A percentile compares a stretch with the other conserved stretches of the same genome.
These are phyloP conservation scores for Limnephilus auricula DNA, from an alignment of 2,888 invertebrate genomes.

Conservation along the genomic window DNA sequence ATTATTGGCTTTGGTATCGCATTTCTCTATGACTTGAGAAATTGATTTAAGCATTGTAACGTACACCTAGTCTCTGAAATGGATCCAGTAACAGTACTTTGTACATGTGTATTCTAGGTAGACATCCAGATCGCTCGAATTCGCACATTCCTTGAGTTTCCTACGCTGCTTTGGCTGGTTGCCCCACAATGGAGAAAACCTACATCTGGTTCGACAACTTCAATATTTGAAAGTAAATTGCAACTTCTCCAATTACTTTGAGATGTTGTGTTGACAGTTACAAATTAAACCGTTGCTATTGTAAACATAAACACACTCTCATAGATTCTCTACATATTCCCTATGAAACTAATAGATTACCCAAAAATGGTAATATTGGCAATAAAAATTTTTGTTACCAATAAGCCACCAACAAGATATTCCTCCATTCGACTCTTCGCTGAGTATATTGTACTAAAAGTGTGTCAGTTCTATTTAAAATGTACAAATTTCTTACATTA, in stretches of 20 bases:
- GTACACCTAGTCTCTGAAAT: not conserved
- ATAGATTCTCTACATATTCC: not conserved
- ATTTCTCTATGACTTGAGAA: not conserved
- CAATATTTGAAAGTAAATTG: not conserved
- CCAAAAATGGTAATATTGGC: not conserved
- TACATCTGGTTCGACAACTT: slow-evolving; percentile 8
- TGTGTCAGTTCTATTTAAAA: no score
- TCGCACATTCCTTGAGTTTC: slow-evolving; percentile 43
- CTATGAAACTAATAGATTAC: no score
- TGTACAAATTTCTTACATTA: no score
- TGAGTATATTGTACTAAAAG: no score
- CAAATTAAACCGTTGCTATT: not conserved
- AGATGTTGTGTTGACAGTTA: not conserved
- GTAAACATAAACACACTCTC: not conserved
- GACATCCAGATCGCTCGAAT: not conserved
- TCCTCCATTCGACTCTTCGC: no score
- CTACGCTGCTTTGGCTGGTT: not conserved
- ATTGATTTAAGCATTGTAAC: not conserved
- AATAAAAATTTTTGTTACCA: no score
- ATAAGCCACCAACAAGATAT: no score
- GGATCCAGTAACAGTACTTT: not conserved
- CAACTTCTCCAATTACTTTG: slow-evolving; percentile 2
- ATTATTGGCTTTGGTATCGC: not conserved
- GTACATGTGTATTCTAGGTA: not conserved
- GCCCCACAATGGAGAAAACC: slow-evolving; percentile 9